phyloP scores from a whole-genome alignment of 37 sponge, comb jelly and placozoan genomes.

The Petrosia ficiformis region DNA sequence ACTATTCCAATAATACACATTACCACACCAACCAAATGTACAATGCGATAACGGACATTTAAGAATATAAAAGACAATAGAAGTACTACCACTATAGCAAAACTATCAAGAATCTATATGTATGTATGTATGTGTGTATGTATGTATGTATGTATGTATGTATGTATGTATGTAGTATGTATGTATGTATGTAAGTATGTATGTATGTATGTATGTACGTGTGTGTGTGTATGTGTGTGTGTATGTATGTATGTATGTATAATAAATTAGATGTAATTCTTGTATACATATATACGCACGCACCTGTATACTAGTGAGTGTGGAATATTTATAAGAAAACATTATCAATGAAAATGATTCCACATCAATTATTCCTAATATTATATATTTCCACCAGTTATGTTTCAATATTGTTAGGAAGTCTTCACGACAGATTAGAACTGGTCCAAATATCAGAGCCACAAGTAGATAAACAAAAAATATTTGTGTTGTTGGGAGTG shows the following conservation, averaged over 20 bases:
- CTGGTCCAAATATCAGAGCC: conserved; percentile 41
- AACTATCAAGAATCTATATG: conserved; percentile 76
- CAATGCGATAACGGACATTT: conserved; percentile 50
- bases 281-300: no score
- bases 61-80: conserved; percentile 82
- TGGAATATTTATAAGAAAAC: conserved; percentile 80
- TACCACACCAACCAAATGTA: conserved; percentile 75
- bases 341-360: conserved; percentile 79
- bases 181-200: no score
- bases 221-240: no score
- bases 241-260: no score
- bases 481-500: conserved; percentile 67
- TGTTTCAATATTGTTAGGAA: conserved; percentile 43
- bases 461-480: conserved; percentile 61
- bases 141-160: no score
- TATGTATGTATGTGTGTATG: no score
- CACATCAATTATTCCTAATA: conserved; percentile 71
- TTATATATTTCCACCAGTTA: conserved; percentile 77
- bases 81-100: conserved; percentile 65
- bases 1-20: conserved; percentile 71
- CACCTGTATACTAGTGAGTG: conserved; percentile 87
- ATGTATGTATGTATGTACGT: no score
- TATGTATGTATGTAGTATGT: no score
- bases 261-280: no score
- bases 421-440: conserved; percentile 29